Evolutionary conservation across 2,113 vertebrate species (phyloP).

Genomic region (Myrmecophaga tridactyla): DNA sequence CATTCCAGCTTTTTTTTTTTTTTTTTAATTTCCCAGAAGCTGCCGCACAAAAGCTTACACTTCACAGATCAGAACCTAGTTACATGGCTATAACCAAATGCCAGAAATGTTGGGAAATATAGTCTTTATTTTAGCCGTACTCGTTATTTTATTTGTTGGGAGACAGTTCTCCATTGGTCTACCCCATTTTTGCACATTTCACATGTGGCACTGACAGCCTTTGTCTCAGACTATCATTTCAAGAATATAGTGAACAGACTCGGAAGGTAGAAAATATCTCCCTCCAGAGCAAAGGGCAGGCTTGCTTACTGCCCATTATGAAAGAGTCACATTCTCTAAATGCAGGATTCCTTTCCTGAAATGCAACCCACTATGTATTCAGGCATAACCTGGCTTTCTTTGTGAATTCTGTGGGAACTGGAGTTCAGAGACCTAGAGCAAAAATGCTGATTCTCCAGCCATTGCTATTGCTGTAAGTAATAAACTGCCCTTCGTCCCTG

Average conservation of each 20-base stretch:
- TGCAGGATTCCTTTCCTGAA: not conserved
- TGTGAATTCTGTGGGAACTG: not conserved
- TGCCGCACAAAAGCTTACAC: not conserved
- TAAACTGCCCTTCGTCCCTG: not conserved
- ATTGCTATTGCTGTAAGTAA: not conserved
- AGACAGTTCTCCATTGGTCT: not conserved
- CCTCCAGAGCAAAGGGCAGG: not conserved
- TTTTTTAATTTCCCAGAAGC: constrained; percentile 15
- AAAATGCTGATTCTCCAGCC: not conserved
- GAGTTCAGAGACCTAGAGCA: not conserved
- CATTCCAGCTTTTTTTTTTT: not conserved
- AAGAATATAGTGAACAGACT: not conserved
- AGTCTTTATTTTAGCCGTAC: not conserved
- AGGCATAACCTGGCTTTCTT: not conserved
- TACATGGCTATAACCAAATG: not conserved
- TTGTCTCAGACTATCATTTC: not conserved
- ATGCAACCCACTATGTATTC: not conserved
- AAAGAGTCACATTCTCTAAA: not conserved
- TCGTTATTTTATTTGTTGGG: not conserved
- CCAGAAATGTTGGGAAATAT: not conserved
- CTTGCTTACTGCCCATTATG: not conserved
- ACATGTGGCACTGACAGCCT: not conserved
- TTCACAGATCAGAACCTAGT: not conserved
- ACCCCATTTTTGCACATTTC: not conserved
- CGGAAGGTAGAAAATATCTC: not conserved